phyloP scores from a whole-genome alignment of 1,140 invertebrate genomes.

The Bilobella aurantiaca region DNA sequence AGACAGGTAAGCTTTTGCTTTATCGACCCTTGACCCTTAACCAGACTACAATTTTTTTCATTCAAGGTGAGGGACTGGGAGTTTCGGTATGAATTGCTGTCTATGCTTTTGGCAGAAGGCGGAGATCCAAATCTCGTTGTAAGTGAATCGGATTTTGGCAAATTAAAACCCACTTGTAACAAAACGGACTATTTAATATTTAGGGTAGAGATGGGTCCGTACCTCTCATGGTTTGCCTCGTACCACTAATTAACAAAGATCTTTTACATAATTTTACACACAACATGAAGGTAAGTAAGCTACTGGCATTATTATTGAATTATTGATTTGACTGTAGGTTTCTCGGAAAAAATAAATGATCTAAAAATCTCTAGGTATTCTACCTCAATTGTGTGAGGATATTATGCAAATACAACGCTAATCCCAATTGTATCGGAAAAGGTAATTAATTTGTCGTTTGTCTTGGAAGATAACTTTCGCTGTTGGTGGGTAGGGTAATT shows the following conservation, averaged over 20 bases:
- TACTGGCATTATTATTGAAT: too few relatives aligned
- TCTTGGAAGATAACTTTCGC: too few relatives aligned
- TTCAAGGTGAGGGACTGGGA: slow-evolving; percentile 53
- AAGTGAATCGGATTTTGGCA: too few relatives aligned
- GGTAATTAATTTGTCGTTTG: too few relatives aligned
- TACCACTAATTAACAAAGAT: slow-evolving; percentile 63
- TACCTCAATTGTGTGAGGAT: slow-evolving; percentile 62
- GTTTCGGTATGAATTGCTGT: slow-evolving; percentile 58
- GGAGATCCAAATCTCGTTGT: slow-evolving; percentile 54
- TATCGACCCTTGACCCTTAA: too few relatives aligned
- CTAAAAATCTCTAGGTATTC: slow-evolving; percentile 55
- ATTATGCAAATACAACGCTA: slow-evolving; percentile 50
- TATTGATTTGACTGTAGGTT: too few relatives aligned
- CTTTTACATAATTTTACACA: slow-evolving; percentile 61
- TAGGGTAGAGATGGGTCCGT: slow-evolving; percentile 6
- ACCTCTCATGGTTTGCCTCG: slow-evolving; percentile 56
- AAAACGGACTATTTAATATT: background rate
- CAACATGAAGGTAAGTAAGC: slow-evolving; percentile 57
- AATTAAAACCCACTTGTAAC: slow-evolving; percentile 39
- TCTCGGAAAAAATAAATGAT: too few relatives aligned
- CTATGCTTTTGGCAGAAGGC: slow-evolving; percentile 58
- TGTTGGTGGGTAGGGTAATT: background rate
- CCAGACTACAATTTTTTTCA: too few relatives aligned
- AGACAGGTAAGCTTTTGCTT: too few relatives aligned
- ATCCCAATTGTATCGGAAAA: slow-evolving; percentile 48